Evolutionary conservation across 2,797 vertebrate species (phyloP).

Genomic region (Micropoecilia bifurca): DNA sequence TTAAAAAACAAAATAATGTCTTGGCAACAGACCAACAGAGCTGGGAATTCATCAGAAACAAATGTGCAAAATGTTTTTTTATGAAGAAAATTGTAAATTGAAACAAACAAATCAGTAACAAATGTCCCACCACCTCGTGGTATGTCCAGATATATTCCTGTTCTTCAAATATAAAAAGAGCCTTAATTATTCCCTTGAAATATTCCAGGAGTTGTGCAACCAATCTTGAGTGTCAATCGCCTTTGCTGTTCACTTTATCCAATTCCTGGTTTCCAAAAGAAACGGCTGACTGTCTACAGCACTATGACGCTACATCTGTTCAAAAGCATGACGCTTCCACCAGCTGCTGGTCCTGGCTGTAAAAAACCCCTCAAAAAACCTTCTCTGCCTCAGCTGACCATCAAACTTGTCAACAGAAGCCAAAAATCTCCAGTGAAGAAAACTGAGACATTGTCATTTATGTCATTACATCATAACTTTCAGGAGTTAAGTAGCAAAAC

Average conservation of each 20-base stretch:
- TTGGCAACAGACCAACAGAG: conserved; percentile 10
- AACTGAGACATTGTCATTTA: neutral
- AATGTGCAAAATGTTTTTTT: neutral
- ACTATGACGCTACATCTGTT: neutral
- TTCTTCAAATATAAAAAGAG: neutral
- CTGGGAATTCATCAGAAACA: neutral
- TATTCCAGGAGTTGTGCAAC: neutral
- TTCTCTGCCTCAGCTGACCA: neutral
- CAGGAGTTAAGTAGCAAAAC: too few species aligned
- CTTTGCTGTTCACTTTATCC: neutral
- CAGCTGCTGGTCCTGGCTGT: neutral
- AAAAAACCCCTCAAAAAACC: neutral
- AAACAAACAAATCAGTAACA: neutral
- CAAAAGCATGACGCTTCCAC: neutral
- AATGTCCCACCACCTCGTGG: neutral
- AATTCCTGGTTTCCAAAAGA: neutral
- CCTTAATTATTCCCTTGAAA: neutral
- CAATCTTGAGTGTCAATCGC: neutral
- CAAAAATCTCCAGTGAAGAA: neutral
- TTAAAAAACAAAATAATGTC: conserved; percentile 6
- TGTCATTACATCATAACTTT: neutral
- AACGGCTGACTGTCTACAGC: neutral
- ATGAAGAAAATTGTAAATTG: neutral
- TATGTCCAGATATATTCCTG: neutral
- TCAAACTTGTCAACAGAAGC: neutral